Percentiles rank a stretch among this genome's conserved stretches.
Conservation (phyloP, 2,797 vertebrate species). For the Carduelis carduelis region DNA sequence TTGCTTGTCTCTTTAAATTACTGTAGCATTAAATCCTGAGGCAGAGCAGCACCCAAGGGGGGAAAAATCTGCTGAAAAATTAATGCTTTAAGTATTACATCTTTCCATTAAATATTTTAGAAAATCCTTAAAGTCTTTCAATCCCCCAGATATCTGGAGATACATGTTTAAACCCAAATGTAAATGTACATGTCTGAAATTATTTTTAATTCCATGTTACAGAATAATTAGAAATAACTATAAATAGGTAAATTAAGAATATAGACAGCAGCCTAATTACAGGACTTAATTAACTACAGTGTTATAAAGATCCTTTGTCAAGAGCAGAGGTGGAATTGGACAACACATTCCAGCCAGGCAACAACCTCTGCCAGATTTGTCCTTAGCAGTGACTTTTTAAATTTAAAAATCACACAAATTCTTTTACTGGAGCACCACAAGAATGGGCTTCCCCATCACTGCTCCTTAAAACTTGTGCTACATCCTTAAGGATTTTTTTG, state of each 20-base stretch:
- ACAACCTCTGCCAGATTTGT: background rate
- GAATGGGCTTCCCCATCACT: background rate
- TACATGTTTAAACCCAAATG: background rate
- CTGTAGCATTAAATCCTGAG: background rate
- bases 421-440: background rate
- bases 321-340: background rate
- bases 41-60: background rate
- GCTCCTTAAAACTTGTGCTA: background rate
- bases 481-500: background rate
- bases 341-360: background rate
- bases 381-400: background rate
- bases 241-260: background rate
- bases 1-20: background rate
- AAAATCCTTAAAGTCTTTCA: background rate
- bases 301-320: background rate
- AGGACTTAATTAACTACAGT: background rate
- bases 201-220: background rate
- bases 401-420: background rate
- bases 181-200: background rate
- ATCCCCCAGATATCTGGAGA: background rate
- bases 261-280: background rate
- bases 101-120: background rate
- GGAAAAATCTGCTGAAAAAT: background rate
- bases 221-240: background rate
- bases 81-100: background rate